Base-by-base conservation (phyloP, 2,888 invertebrate genomes). In the Euzophera pinguis region DNA sequence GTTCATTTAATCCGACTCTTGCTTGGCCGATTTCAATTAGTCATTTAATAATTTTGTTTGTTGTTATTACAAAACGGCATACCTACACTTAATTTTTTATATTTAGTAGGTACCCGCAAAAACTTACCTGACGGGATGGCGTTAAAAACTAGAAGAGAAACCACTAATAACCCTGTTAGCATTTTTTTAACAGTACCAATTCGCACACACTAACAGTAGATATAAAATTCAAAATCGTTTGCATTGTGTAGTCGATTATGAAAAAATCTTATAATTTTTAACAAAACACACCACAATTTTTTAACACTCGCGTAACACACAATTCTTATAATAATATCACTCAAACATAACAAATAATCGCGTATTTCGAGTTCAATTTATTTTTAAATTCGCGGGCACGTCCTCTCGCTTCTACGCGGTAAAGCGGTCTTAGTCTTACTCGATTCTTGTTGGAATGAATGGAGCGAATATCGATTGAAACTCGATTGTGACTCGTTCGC, bases 101-200 rank as follows among this genome's bases (percentile, higher is more conserved):
- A 3, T 22, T 2, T 3, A 22, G 22, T 12, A 54, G 41, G 22
- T 50, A 53, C 47, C 42, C 47, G 27, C 48, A 52, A 48, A 56
- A 47, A 63, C 86, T 85, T 64, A 88, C 87, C 87, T 58, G 69
- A 69, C 56, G 78, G 77, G 64, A 84, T 70, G 70, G 75, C 64
- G 58, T 80, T 71, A 54, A 79, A 67, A 61, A 82, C 64, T 63
- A 83, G 65, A 62, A 81, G 65, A 67, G 72, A 79, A 69, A 75
- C 66, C 74, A 81, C 75, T 69, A 84, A 59, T 59, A 76, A 78
- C 76, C 80, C 84, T 71, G 76, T 84, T 71, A 88, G 82, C 89
- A 89, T 89, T 78, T 80, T 89, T 73, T 69, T 65, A 79, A 69
- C 67, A 73, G 67, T 75, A 72, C 70, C 55, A 77, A 77, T 73